Base-by-base conservation (phyloP, 1,140 invertebrate genomes). In the Hylaeus volcanicus region DNA sequence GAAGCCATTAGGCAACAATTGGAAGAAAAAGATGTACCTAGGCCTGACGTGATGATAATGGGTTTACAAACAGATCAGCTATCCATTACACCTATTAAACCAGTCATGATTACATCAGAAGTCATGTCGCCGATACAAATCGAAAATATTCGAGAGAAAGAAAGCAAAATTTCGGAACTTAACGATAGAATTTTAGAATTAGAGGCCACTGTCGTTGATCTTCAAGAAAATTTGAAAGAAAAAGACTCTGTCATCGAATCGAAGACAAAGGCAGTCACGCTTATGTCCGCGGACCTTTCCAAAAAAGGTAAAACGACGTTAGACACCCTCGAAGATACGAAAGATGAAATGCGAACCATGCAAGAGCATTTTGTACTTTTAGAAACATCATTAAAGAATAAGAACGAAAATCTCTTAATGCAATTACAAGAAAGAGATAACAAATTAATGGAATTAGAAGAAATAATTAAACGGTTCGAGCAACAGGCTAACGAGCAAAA, bases 161-260 rank as follows among this genome's bases (percentile, higher is more conserved):
- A 95, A 63, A 93, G 91, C 66, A 93, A 91, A 86, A 93, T 95
- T 58, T 77, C 87, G 2, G 93, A 94, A 74, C 85, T 94, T n/a
- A 93, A 92, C 90, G 85, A 86, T 37, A 95, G 94, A 90, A 94
- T 96, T 75, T 91, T 94, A 81, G 94, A 95, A 90, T 90, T 96
- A 82, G 96, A 97, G 89, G 94, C 94, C 11, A 94, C 93, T 81
- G 94, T 96, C 68, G 88, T 96, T 55, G 96, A 96, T 92, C 93
- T 96, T 73, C 95, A 96, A 93, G 97, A 98, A 92, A 96, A 96
- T 92, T 94, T 97, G 37, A 96, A 96, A 88, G 97, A 98, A 89
- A 98, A 98, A 91, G 97, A 98, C 91, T 96, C 96, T 88, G 96
- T 98, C 63, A 97, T 98, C 88, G 95, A 97, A 91, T 96, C 97